Evolutionary conservation across 1,140 invertebrate species (phyloP).

Genomic region (Polypedilum vanderplanki): DNA sequence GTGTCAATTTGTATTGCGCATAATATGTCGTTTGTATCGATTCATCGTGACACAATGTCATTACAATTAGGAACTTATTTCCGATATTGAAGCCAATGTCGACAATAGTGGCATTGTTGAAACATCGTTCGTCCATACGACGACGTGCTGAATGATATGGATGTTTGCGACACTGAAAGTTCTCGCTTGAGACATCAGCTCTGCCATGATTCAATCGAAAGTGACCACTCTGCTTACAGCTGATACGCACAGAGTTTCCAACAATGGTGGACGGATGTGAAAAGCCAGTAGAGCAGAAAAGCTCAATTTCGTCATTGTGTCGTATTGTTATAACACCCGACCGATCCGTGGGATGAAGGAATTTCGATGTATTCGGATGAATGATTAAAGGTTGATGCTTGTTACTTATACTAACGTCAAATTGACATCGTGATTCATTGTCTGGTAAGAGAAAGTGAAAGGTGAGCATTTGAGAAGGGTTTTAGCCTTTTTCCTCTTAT

Average conservation of each 20-base stretch:
- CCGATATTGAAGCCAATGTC: slow-evolving; percentile 40
- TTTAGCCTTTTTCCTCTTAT: neutral
- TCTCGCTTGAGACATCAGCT: neutral
- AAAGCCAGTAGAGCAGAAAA: slow-evolving; percentile 39
- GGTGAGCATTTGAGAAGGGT: slow-evolving; percentile 16
- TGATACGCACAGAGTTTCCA: slow-evolving; percentile 35
- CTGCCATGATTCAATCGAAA: slow-evolving; percentile 36
- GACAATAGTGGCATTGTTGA: slow-evolving; percentile 38
- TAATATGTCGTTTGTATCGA: slow-evolving; percentile 43
- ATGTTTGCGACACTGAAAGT: slow-evolving; percentile 40
- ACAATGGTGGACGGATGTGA: slow-evolving; percentile 31
- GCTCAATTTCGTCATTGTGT: slow-evolving; percentile 33
- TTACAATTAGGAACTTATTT: slow-evolving; percentile 33
- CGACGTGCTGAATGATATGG: slow-evolving; percentile 38
- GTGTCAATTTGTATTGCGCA: slow-evolving; percentile 40
- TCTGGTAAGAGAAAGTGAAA: neutral
- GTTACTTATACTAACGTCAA: neutral
- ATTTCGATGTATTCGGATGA: slow-evolving; percentile 36
- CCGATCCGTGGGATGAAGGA: slow-evolving; percentile 37
- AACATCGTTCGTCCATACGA: slow-evolving; percentile 39
- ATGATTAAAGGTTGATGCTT: slow-evolving; percentile 39
- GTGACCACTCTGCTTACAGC: slow-evolving; percentile 38
- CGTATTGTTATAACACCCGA: slow-evolving; percentile 37
- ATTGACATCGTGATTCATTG: slow-evolving; percentile 6
- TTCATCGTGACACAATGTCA: slow-evolving; percentile 46